Conservation (phyloP, 2,113 vertebrate genomes). For the Aspidoscelis tigris region DNA sequence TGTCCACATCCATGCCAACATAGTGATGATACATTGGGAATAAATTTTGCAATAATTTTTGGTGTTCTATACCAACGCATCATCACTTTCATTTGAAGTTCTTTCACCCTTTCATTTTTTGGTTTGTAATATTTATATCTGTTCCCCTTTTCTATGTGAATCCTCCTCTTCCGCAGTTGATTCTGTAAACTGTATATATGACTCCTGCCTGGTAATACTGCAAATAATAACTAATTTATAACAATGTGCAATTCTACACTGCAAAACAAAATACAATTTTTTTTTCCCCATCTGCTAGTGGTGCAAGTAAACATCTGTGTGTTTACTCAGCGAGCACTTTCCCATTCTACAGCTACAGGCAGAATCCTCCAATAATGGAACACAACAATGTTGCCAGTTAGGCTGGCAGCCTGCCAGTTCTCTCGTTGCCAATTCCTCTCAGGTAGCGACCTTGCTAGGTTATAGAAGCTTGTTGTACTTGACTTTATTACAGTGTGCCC, state of each 20-base stretch:
- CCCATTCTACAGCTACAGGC: neutral
- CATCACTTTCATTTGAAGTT: too few relatives aligned
- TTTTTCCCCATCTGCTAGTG: neutral
- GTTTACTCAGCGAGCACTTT: neutral
- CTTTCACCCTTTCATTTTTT: too few relatives aligned
- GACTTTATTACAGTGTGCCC: constrained; percentile 62
- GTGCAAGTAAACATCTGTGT: neutral
- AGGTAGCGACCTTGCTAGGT: constrained; percentile 64
- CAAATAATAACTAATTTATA: neutral
- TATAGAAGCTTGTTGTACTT: constrained; percentile 52
- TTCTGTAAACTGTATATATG: too few relatives aligned
- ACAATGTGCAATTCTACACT: neutral
- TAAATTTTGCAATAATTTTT: too few relatives aligned
- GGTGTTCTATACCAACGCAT: too few relatives aligned
- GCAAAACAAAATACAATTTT: neutral
- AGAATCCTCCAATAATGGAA: constrained; percentile 19
- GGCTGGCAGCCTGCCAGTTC: constrained; percentile 45
- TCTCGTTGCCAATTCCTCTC: constrained; percentile 62
- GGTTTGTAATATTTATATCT: too few relatives aligned
- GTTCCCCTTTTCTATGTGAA: neutral
- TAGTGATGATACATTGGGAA: too few relatives aligned
- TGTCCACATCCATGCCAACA: too few relatives aligned
- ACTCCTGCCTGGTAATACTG: neutral
- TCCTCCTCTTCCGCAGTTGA: neutral
- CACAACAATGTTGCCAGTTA: constrained; percentile 5